Evolutionary conservation across 2,888 invertebrate genomes (phyloP).

Genomic region (Exocentrus adspersus): DNA sequence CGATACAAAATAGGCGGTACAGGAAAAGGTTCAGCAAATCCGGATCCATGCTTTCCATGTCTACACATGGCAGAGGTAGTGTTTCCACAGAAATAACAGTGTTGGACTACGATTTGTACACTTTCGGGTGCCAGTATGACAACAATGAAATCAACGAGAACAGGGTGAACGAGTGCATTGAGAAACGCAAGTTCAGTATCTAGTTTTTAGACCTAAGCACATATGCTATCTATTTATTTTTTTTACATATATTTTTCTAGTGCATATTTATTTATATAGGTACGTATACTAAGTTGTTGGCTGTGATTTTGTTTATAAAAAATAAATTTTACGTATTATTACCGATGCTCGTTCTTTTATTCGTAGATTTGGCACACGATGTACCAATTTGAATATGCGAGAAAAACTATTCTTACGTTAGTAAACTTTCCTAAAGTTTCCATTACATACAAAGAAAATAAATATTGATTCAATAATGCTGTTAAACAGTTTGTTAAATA

Average conservation of each 20-base stretch:
- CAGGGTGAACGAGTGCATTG: conserved; percentile 54
- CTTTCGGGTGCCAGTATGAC: conserved; percentile 38
- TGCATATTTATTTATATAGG: conserved; percentile 4
- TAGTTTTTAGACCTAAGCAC: conserved; percentile 20
- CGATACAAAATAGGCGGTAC: conserved; percentile 48
- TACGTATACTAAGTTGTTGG: conserved; percentile 4
- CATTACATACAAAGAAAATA: conserved; percentile 5
- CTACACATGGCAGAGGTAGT: conserved; percentile 52
- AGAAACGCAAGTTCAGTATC: conserved; percentile 46
- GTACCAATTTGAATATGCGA: conserved; percentile 15
- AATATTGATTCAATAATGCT: conserved; percentile 6
- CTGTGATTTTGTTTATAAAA: conserved; percentile 19
- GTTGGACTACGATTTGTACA: conserved; percentile 50
- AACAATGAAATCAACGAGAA: conserved; percentile 54
- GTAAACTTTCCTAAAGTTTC: conserved; percentile 16
- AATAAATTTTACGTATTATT: conserved; percentile 16
- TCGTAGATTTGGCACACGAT: too few relatives aligned
- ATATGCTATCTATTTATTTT: conserved; percentile 8
- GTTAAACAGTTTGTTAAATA: conserved; percentile 18
- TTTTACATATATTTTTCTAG: not conserved
- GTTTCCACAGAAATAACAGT: conserved; percentile 56
- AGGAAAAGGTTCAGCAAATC: conserved; percentile 46
- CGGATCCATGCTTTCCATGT: conserved; percentile 49
- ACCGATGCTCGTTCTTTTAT: not conserved
- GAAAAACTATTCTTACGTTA: too few relatives aligned